Evolutionary conservation across 1,140 invertebrate species (phyloP), one percentile per base, ranked within the genome.

Genomic region (Bradynema listronoti): DNA sequence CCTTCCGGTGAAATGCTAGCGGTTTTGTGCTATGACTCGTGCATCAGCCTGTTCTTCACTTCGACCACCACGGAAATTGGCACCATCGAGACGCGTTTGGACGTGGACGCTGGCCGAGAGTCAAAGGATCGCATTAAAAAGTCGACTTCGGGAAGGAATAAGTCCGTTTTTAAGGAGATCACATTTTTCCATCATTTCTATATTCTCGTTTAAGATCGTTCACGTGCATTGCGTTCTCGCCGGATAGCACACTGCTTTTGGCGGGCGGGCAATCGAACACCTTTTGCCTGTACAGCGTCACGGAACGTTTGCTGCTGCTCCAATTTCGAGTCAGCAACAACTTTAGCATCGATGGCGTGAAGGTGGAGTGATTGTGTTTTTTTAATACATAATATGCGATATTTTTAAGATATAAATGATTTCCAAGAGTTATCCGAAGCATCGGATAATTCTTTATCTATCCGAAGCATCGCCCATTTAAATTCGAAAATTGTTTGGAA

Each of bases 211-310:
- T 50, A n/a, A 66, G 67, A 46, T 32, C 68, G 9, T 69, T 68
- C 43, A 73, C 63, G 9, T 72, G 63, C 30, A 57, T 69, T 33
- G 30, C 45, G 4, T 69, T 69, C 33, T 69, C 67, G n/a, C 69
- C 67, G 7, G 50, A 67, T 39, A 39, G 56, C n/a, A 25, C 25
- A 11, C 29, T 69, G 14, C 6, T 69, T 14, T 43, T 69, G 29
- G 65, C 56, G 42, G 67, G 70, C 29, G 67, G 67, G 9, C 69
- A 69, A 25, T 73, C 67, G 16, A 69, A 70, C 45, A 39, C 43
- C 19, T 72, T 69, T 47, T 69, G 64, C 29, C 33, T 69, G 27
- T 69, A 69, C 27, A 58, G 56, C 39, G 65, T 69, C 9, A n/a
- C 29, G n/a, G 54, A 63, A 42, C 55, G 69, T 2, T 51, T 57